Conservation (phyloP, 2,113 vertebrate species). For the Cryptomyrus ogoouensis region DNA sequence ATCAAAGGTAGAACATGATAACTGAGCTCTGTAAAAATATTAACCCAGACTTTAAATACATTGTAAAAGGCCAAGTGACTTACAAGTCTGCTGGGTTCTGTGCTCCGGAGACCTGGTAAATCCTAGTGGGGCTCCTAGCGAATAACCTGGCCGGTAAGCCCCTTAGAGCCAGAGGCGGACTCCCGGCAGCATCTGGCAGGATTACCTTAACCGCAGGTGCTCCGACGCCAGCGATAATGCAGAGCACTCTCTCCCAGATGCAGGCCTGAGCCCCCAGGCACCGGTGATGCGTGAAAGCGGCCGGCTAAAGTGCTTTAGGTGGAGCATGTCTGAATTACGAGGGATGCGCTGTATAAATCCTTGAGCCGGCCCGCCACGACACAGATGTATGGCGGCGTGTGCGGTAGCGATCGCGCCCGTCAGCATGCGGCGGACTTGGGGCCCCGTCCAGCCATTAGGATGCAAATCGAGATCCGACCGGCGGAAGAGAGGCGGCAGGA, state of each 20-base stretch:
- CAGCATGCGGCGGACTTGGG: neutral
- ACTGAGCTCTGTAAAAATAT: neutral
- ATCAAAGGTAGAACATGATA: neutral
- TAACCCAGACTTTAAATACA: neutral
- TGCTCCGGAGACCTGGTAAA: neutral
- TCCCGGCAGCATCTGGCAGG: neutral
- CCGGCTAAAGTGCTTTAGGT: conserved; percentile 13
- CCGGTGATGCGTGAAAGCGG: conserved; percentile 8
- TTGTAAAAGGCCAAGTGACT: neutral
- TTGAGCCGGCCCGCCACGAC: neutral
- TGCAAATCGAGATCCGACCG: conserved; percentile 49
- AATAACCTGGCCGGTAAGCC: conserved; percentile 9
- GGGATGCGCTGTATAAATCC: conserved; percentile 5
- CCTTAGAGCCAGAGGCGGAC: neutral
- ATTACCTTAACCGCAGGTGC: conserved; percentile 14
- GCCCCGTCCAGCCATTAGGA: conserved; percentile 24
- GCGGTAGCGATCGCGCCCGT: neutral
- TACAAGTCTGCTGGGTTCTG: neutral
- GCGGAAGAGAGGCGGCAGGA: conserved; percentile 13
- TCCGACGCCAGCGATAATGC: conserved; percentile 21
- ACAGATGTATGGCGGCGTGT: neutral
- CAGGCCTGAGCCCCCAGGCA: neutral
- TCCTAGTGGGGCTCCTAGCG: neutral
- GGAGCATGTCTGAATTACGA: conserved; percentile 16
- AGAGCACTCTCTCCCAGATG: neutral